phyloP scores from a whole-genome alignment of 2,113 vertebrate genomes.

The Butorides virescens region DNA sequence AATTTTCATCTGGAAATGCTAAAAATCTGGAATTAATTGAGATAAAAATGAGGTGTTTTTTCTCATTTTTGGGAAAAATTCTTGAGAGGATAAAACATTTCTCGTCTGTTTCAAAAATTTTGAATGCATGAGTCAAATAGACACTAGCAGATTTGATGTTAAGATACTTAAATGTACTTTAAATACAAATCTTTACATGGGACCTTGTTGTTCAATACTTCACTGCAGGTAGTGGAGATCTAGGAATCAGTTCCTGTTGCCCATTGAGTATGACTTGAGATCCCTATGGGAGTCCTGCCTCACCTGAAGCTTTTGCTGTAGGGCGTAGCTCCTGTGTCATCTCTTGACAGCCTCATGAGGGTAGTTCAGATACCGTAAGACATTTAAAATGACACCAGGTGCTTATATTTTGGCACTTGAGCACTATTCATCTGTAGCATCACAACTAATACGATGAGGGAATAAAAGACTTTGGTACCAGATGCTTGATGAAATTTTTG shows the following conservation, averaged over 20 bases:
- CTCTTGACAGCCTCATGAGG: neutral
- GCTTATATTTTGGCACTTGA: neutral
- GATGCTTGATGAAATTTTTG: neutral
- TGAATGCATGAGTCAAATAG: neutral
- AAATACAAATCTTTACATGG: neutral
- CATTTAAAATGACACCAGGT: neutral
- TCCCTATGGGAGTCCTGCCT: neutral
- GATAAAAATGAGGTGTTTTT: neutral
- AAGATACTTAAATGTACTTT: neutral
- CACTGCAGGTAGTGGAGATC: neutral
- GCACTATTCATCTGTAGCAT: neutral
- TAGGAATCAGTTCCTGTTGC: neutral
- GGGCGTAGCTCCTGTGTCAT: neutral
- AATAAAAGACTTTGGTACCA: neutral
- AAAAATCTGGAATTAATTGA: neutral
- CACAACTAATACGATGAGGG: neutral
- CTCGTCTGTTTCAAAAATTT: neutral
- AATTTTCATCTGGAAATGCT: neutral
- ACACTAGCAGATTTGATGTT: neutral
- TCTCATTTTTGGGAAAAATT: neutral
- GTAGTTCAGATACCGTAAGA: neutral
- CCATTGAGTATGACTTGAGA: neutral
- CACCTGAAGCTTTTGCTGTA: neutral
- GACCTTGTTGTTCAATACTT: neutral
- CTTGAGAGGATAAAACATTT: neutral